Evolutionary conservation across 2,888 invertebrate genomes (phyloP).

Genomic region (Spilosoma lubricipeda): DNA sequence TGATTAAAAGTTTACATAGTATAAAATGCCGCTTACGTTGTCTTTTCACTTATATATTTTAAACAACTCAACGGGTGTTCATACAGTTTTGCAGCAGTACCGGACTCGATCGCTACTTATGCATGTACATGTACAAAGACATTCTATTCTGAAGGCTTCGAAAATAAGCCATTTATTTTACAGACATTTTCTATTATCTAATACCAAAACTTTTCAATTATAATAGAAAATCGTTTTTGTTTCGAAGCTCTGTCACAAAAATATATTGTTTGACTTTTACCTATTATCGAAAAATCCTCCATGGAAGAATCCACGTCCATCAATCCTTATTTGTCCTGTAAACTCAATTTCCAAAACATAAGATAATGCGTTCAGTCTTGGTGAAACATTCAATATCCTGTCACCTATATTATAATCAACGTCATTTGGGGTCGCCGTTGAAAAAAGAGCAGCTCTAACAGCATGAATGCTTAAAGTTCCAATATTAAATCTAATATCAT

Average conservation of each 20-base stretch:
- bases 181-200: background rate
- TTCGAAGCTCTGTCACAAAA: background rate
- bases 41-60: too few species aligned
- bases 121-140: too few species aligned
- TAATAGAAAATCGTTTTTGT: background rate
- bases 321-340: conserved; percentile 50
- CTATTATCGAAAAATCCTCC: conserved; percentile 57
- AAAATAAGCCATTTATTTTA: too few species aligned
- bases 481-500: conserved; percentile 56
- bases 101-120: too few species aligned
- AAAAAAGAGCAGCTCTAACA: conserved; percentile 61
- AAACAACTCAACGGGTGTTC: too few species aligned
- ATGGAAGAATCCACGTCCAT: conserved; percentile 60
- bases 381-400: conserved; percentile 57
- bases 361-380: conserved; percentile 40
- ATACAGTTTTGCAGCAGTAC: too few species aligned
- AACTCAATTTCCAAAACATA: conserved; percentile 67
- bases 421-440: conserved; percentile 47
- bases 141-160: too few species aligned
- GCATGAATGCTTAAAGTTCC: conserved; percentile 54
- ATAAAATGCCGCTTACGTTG: too few species aligned
- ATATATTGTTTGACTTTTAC: conserved; percentile 7
- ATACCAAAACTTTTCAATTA: background rate
- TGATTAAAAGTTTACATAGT: too few species aligned
- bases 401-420: conserved; percentile 45